A percentile compares a stretch with the other conserved stretches of the same genome.
Evolutionary conservation across 2,888 invertebrate species (phyloP).

Genomic region (Conomelus anceps): DNA sequence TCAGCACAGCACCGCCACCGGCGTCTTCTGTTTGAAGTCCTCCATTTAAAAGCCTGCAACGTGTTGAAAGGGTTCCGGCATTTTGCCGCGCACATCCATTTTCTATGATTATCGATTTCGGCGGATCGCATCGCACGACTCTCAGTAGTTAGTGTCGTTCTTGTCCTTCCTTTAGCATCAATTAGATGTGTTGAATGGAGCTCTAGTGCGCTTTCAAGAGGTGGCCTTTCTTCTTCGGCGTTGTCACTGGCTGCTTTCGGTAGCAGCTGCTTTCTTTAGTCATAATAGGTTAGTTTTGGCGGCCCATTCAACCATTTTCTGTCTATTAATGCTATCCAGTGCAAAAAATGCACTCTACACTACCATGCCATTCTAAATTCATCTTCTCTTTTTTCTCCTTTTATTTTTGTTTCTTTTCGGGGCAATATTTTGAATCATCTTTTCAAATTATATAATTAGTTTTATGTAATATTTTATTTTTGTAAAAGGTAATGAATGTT

Average conservation of each 20-base stretch:
- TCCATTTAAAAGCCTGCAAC: too few species aligned
- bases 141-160: background rate
- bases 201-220: background rate
- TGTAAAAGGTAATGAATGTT: too few species aligned
- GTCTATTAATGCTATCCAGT: background rate
- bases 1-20: too few species aligned
- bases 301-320: background rate
- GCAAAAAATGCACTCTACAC: too few species aligned
- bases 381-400: too few species aligned
- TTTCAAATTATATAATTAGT: too few species aligned
- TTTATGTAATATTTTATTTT: too few species aligned
- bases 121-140: background rate
- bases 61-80: background rate
- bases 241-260: background rate
- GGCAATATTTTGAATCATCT: too few species aligned
- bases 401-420: too few species aligned
- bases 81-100: background rate
- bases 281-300: background rate
- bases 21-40: background rate
- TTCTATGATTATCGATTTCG: background rate
- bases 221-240: background rate
- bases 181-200: background rate
- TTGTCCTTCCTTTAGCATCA: background rate
- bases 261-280: background rate
- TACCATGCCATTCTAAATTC: too few species aligned